Percentiles rank a stretch among this genome's conserved stretches.
phyloP scores from a whole-genome alignment of 2,888 invertebrate species.

The Adineta ricciae region DNA sequence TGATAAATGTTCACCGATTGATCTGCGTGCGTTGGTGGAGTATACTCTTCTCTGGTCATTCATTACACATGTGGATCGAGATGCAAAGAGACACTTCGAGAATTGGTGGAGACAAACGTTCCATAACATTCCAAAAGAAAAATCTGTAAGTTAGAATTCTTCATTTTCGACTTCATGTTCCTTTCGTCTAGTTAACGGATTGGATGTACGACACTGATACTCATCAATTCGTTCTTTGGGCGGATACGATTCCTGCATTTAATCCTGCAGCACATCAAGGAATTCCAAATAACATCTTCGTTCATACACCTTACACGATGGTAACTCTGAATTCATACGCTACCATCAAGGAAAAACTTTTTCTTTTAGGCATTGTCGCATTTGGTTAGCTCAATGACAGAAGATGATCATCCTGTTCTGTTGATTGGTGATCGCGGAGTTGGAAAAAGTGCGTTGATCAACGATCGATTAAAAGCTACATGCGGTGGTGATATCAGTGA shows the following conservation, averaged over 20 bases:
- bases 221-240: constrained; percentile 44
- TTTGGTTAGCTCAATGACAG: constrained; percentile 45
- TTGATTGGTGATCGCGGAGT: constrained; percentile 47
- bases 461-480: constrained; percentile 46
- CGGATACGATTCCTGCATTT: constrained; percentile 44
- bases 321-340: constrained; percentile 35
- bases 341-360: no score
- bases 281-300: constrained; percentile 46
- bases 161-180: background rate
- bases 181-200: constrained; percentile 43
- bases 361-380: constrained; percentile 40
- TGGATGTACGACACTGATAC: constrained; percentile 45
- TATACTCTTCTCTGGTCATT: constrained; percentile 26
- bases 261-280: constrained; percentile 43
- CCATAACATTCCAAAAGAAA: constrained; percentile 25
- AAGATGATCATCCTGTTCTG: constrained; percentile 45
- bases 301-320: constrained; percentile 45
- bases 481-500: constrained; percentile 50
- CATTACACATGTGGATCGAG: constrained; percentile 1
- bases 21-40: background rate
- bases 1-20: background rate
- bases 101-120: constrained; percentile 25
- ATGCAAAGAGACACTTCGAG: background rate
- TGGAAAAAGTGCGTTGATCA: constrained; percentile 47
- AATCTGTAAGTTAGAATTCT: background rate